Percentiles rank a stretch among this genome's conserved stretches.
Conservation (phyloP, 2,888 invertebrate genomes). For the Rhagonycha fulva region DNA sequence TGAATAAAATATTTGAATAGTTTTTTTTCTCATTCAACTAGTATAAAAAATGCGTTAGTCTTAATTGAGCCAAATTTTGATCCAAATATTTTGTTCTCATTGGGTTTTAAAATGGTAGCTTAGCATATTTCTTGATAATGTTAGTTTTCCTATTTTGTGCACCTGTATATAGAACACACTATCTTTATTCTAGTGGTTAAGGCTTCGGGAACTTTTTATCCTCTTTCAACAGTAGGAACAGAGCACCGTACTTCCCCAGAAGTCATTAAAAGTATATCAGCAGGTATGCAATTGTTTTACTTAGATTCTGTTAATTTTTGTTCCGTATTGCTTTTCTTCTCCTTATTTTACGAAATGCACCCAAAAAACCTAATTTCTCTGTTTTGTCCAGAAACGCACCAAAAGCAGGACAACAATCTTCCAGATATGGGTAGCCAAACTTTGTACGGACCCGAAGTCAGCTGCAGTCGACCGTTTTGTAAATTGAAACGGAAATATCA, state of each 20-base stretch:
- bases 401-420: conserved; percentile 6
- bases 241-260: conserved; percentile 60
- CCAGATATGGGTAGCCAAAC: conserved; percentile 53
- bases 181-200: conserved; percentile 79
- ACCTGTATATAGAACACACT: conserved; percentile 40
- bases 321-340: conserved; percentile 8
- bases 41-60: no score
- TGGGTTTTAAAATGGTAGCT: neutral
- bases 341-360: neutral
- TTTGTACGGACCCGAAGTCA: conserved; percentile 66
- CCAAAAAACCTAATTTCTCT: neutral
- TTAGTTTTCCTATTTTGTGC: conserved; percentile 27
- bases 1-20: no score
- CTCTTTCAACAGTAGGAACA: conserved; percentile 68
- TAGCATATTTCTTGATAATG: neutral
- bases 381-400: conserved; percentile 14
- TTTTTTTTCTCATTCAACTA: neutral
- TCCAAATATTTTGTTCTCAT: neutral
- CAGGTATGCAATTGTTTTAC: conserved; percentile 58
- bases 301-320: conserved; percentile 31
- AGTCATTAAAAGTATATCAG: conserved; percentile 61
- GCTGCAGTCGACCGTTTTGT: conserved; percentile 78
- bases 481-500: conserved; percentile 78
- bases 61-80: neutral
- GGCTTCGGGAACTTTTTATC: conserved; percentile 91